Percentiles rank a stretch among this genome's conserved stretches.
Evolutionary conservation across 2,113 vertebrate genomes (phyloP).

Genomic region (Rhipidura dahli): DNA sequence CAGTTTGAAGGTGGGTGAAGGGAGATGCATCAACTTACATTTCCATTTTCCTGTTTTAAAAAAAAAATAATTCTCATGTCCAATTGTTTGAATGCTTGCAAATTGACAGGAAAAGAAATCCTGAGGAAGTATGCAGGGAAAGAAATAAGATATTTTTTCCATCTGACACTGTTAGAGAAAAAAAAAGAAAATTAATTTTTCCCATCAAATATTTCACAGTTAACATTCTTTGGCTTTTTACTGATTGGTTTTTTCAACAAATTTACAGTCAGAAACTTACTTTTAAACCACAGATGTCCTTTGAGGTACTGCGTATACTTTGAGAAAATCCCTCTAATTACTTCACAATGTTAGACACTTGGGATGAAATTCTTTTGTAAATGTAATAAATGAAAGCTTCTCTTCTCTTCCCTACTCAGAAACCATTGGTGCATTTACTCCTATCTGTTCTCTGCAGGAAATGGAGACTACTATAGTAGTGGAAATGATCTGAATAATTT

Average conservation of each 20-base stretch:
- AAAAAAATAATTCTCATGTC: not conserved
- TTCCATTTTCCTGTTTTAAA: not conserved
- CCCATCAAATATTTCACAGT: not conserved
- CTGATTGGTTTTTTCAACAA: not conserved
- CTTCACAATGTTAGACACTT: not conserved
- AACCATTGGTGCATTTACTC: not conserved
- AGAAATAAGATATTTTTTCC: not conserved
- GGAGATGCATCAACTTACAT: not conserved
- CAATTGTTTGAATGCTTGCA: not conserved
- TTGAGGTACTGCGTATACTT: not conserved
- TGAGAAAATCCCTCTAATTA: not conserved
- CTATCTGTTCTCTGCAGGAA: constrained; percentile 73
- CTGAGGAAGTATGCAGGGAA: not conserved
- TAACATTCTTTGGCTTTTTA: not conserved
- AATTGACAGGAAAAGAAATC: not conserved
- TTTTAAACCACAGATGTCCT: not conserved
- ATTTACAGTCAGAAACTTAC: not conserved
- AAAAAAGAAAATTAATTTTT: not conserved
- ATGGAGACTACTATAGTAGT: constrained; percentile 89
- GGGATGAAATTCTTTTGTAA: not conserved
- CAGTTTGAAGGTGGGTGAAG: not conserved
- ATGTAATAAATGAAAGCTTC: not conserved
- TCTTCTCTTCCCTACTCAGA: not conserved
- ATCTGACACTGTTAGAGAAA: not conserved
- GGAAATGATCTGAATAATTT: constrained; percentile 93